These are phyloP conservation scores for Hippocampus guttulatus DNA, from an alignment of 2,113 vertebrate species.

Conservation along the genomic window DNA sequence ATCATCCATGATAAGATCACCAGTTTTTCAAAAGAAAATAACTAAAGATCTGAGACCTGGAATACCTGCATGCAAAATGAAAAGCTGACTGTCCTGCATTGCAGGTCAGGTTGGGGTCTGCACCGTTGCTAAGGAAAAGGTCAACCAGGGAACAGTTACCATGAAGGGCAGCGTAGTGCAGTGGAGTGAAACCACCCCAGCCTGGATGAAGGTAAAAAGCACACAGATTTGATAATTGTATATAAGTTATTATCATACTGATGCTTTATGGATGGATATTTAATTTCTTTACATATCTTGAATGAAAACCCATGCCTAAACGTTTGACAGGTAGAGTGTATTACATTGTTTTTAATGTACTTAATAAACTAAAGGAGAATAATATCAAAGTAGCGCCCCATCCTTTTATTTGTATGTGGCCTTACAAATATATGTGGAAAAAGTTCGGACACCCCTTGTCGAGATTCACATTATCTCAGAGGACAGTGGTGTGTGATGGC, in stretches of 20 bases:
- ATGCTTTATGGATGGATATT: background rate
- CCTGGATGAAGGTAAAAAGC: slow-evolving; percentile 52
- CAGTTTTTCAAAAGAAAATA: background rate
- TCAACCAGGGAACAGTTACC: slow-evolving; percentile 67
- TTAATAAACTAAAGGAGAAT: no score
- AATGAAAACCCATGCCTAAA: background rate
- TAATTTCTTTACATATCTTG: background rate
- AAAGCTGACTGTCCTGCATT: slow-evolving; percentile 76
- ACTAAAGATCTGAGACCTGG: slow-evolving; percentile 1
- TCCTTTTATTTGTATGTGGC: no score
- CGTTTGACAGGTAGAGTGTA: no score
- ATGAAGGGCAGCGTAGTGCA: slow-evolving; percentile 73
- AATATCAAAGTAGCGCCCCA: no score
- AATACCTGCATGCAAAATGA: slow-evolving; percentile 77
- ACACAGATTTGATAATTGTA: background rate
- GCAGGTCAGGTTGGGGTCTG: slow-evolving; percentile 71
- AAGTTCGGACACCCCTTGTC: background rate
- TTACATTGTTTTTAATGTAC: no score
- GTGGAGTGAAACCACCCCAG: slow-evolving; percentile 75
- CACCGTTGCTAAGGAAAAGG: slow-evolving; percentile 68
- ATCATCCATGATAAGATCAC: background rate
- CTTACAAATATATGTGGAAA: background rate
- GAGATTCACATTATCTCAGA: background rate
- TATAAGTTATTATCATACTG: background rate
- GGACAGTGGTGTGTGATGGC: no score